A percentile compares a stretch with the other conserved stretches of the same genome.
phyloP scores from a whole-genome alignment of 1,140 invertebrate species.

The Sycophaga agraensis region DNA sequence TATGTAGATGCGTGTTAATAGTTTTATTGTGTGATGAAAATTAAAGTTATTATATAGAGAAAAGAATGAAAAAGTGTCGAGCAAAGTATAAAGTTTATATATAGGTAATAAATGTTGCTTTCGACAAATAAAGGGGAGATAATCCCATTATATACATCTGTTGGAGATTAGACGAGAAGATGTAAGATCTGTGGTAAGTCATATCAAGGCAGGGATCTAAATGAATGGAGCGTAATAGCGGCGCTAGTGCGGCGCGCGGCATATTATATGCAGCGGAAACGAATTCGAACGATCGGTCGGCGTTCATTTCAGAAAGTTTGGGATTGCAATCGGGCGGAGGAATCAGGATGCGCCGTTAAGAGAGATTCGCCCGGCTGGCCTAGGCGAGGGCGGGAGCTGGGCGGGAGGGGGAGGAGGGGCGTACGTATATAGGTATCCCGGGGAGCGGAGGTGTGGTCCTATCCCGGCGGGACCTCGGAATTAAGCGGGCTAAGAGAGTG shows the following conservation, averaged over 20 bases:
- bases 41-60: too few relatives aligned
- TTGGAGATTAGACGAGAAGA: too few relatives aligned
- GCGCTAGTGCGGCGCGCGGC: background rate
- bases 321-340: conserved; percentile 15
- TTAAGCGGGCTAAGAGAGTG: conserved; percentile 37
- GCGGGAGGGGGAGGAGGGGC: background rate
- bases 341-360: conserved; percentile 21
- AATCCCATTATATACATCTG: too few relatives aligned
- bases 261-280: conserved; percentile 3
- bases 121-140: too few relatives aligned
- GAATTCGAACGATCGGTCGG: conserved; percentile 18
- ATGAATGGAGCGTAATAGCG: conserved; percentile 4
- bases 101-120: too few relatives aligned
- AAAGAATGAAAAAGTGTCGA: too few relatives aligned
- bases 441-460: conserved; percentile 9
- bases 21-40: too few relatives aligned
- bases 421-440: background rate
- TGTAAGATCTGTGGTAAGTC: background rate
- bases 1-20: too few relatives aligned
- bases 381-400: background rate
- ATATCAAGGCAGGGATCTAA: too few relatives aligned
- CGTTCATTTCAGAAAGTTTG: conserved; percentile 2
- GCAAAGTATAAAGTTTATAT: too few relatives aligned
- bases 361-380: conserved; percentile 5
- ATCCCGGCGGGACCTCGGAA: conserved; percentile 27